These are phyloP conservation scores for Elgaria multicarinata DNA, from an alignment of 2,113 vertebrate genomes.

Conservation along the genomic window DNA sequence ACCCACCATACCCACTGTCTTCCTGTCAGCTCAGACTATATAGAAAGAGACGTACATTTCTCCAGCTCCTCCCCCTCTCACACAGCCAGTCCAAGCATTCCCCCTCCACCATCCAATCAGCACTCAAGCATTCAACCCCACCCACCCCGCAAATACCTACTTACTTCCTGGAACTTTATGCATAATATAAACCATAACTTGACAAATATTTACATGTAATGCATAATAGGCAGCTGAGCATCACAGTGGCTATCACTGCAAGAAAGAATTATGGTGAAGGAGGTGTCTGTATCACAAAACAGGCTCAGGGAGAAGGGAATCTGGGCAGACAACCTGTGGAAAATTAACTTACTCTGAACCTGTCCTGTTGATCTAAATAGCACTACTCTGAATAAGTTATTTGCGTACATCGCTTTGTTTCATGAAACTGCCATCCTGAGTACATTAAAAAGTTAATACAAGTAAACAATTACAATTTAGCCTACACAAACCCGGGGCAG, in stretches of 20 bases:
- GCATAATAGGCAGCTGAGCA: no score
- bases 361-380: background rate
- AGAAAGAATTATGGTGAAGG: background rate
- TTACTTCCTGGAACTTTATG: no score
- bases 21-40: no score
- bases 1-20: no score
- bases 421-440: background rate
- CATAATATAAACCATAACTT: no score
- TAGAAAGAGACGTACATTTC: no score
- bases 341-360: background rate
- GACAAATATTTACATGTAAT: no score
- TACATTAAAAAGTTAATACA: background rate
- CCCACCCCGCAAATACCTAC: no score
- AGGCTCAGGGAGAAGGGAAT: background rate
- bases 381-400: background rate
- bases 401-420: background rate
- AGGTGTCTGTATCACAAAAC: background rate
- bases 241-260: background rate
- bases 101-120: no score
- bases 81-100: no score
- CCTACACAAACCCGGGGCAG: background rate
- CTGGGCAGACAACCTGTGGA: background rate
- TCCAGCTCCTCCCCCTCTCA: no score
- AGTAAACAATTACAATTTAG: background rate
- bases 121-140: no score